Evolutionary conservation across 2,888 invertebrate genomes (phyloP), one percentile per base, ranked within the genome.

Genomic region (Acronicta alni): DNA sequence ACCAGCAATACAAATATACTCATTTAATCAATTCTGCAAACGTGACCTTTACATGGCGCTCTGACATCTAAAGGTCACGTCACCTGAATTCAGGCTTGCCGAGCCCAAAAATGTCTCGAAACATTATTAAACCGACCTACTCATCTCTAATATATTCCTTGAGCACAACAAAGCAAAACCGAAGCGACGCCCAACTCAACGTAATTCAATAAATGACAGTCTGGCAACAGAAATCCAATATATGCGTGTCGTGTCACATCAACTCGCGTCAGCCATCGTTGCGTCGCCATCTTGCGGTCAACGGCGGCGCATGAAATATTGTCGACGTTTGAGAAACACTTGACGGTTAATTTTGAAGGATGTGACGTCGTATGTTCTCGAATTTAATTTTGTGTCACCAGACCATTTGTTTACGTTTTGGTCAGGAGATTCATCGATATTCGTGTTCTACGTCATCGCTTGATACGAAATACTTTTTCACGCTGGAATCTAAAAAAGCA

Each of bases 221-320:
- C 54, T 73, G 77, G 72, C 74, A 79, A 74, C 79, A 79, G 75
- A 82, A 83, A 85, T 86, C 81, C 85, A 86, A 87, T 87, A 86
- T 81, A 76, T 72, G 72, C 77, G 75, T 78, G 81, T 78, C 81
- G 70, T 69, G 82, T 82, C 86, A 82, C 75, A 78, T 79, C 78
- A 76, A 45, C 18, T 73, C 63, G 71, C 57, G 65, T 65, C 75
- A 76, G 63, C 72, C 72, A 67, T 69, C 62, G 68, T 77, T 63
- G 63, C 47, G 47, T 44, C 67, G 58, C 63, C 64, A 67, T 64
- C 67, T 72, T 79, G 77, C 68, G 77, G 79, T 77, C 77, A 77
- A 51, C 41, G 59, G 56, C 47, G 54, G 37, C 60, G 63, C 54
- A 53, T 71, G 76, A 76, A 68, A 76, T 78, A 78, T 76, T 35